These are phyloP conservation scores for Syngnathus acus DNA, from an alignment of 2,797 vertebrate species.

Conservation along the genomic window DNA sequence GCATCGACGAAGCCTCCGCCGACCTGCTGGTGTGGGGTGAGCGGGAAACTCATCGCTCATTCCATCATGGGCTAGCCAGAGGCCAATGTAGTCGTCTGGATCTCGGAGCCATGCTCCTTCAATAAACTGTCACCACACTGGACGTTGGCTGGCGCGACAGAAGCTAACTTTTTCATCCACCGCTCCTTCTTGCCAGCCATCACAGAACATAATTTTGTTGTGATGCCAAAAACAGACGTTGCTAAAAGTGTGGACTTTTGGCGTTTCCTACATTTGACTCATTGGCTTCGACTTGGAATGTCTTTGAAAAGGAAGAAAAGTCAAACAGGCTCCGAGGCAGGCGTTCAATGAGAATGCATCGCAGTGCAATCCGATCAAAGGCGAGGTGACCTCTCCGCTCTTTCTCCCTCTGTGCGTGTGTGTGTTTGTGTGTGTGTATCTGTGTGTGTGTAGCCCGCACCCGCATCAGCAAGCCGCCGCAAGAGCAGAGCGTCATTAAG, in stretches of 20 bases:
- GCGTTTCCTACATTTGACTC: no score
- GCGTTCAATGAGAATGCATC: background rate
- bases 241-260: no score
- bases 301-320: background rate
- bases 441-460: constrained; percentile 78
- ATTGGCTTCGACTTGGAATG: background rate
- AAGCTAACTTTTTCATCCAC: no score
- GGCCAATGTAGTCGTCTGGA: no score
- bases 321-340: background rate
- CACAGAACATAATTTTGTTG: no score
- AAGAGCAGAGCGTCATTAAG: constrained; percentile 96
- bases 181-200: no score
- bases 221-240: no score
- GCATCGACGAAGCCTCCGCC: constrained; percentile 86
- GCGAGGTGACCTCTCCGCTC: background rate
- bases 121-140: no score
- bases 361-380: background rate
- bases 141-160: no score
- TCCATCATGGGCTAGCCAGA: no score
- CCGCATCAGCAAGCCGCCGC: constrained; percentile 83
- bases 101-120: no score
- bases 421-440: constrained; percentile 37
- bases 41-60: constrained; percentile 20
- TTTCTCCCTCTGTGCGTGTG: constrained; percentile 5
- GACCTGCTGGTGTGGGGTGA: constrained; percentile 94